Conservation (phyloP, 2,113 vertebrate species). For the Marmota monax region DNA sequence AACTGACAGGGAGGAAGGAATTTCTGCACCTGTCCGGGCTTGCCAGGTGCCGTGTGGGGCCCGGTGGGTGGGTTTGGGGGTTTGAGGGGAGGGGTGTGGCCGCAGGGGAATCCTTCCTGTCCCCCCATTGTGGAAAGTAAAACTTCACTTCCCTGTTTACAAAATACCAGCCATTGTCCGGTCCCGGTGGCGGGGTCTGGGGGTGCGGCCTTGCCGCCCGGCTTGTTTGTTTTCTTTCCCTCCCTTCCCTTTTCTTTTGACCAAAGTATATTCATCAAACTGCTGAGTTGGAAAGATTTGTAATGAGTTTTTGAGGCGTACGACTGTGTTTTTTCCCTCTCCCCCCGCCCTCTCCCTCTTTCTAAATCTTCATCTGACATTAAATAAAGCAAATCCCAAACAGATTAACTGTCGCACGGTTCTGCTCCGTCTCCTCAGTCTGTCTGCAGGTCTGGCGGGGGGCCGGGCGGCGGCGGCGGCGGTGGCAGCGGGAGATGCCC, state of each 20-base stretch:
- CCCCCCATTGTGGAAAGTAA: background rate
- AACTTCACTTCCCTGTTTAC: slow-evolving; percentile 39
- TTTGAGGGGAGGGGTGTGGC: background rate
- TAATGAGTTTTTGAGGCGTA: slow-evolving; percentile 73
- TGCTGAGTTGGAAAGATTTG: slow-evolving; percentile 81
- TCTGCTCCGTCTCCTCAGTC: slow-evolving; percentile 73
- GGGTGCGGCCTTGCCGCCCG: background rate
- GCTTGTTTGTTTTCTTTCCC: background rate
- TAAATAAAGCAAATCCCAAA: slow-evolving; percentile 73
- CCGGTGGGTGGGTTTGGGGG: background rate
- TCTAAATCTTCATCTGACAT: slow-evolving; percentile 72
- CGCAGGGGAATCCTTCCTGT: background rate
- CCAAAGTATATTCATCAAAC: slow-evolving; percentile 75
- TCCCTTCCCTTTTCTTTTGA: background rate
- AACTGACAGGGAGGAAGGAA: slow-evolving; percentile 40
- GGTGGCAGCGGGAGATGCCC: slow-evolving; percentile 69
- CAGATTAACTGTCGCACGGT: slow-evolving; percentile 75
- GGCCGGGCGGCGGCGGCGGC: slow-evolving; percentile 56
- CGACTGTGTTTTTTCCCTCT: slow-evolving; percentile 27
- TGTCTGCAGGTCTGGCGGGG: slow-evolving; percentile 81
- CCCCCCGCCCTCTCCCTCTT: slow-evolving; percentile 55
- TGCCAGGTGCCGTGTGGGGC: slow-evolving; percentile 18
- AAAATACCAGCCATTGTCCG: slow-evolving; percentile 16
- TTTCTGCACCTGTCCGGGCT: slow-evolving; percentile 54
- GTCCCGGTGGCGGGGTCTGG: too few relatives aligned